Percentiles rank a stretch among this genome's conserved stretches.
Evolutionary conservation across 2,113 vertebrate genomes (phyloP).

Genomic region (Macquaria ambigua): DNA sequence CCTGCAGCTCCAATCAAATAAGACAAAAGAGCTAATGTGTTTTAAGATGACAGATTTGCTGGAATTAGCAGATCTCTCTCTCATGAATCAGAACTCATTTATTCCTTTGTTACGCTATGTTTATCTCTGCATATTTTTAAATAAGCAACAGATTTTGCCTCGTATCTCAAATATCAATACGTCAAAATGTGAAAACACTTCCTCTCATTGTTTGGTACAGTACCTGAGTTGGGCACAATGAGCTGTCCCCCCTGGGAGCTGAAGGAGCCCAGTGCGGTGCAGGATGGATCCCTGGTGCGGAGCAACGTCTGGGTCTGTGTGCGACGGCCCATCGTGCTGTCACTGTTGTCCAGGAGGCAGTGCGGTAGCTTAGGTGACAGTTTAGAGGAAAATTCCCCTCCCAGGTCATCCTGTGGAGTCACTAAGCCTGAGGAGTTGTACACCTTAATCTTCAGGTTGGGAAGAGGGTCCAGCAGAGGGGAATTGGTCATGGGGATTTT

Average conservation of each 20-base stretch:
- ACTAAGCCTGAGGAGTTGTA: constrained; percentile 94
- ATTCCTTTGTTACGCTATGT: neutral
- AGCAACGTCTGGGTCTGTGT: constrained; percentile 90
- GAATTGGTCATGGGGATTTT: constrained; percentile 99
- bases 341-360: constrained; percentile 90
- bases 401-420: constrained; percentile 94
- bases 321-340: constrained; percentile 89
- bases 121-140: constrained; percentile 5
- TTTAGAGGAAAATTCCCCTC: constrained; percentile 91
- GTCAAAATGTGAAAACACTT: neutral
- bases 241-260: constrained; percentile 96
- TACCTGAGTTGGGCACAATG: constrained; percentile 96
- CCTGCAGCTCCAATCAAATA: constrained; percentile 12
- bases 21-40: constrained; percentile 1
- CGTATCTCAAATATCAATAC: neutral
- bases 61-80: neutral
- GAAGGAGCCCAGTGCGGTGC: constrained; percentile 94
- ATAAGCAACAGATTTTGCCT: neutral
- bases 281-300: constrained; percentile 92
- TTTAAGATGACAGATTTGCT: constrained; percentile 13
- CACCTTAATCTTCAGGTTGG: constrained; percentile 98
- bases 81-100: neutral
- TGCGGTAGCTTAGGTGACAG: constrained; percentile 94
- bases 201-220: neutral
- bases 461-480: constrained; percentile 94